Evolutionary conservation across 2,797 vertebrate genomes (phyloP).

Genomic region (Myripristis murdjan): DNA sequence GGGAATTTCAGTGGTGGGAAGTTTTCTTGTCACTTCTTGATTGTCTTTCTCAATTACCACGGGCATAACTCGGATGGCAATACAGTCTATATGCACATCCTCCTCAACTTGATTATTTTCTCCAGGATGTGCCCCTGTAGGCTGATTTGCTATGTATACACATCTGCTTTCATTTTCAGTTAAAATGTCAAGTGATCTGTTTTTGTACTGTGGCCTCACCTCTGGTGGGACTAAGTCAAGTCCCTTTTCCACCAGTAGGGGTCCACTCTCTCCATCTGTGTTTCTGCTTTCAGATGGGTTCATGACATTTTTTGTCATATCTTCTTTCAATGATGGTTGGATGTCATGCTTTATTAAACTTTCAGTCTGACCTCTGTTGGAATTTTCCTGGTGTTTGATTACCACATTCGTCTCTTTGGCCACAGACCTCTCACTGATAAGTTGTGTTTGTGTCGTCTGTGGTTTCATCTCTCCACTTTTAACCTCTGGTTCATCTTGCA

Average conservation of each 20-base stretch:
- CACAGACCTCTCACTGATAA: conserved; percentile 10
- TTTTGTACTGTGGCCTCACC: conserved; percentile 28
- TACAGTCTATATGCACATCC: conserved; percentile 68
- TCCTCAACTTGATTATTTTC: conserved; percentile 34
- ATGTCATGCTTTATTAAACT: conserved; percentile 23
- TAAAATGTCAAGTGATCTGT: conserved; percentile 8
- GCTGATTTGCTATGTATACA: conserved; percentile 11
- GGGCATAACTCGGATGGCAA: conserved; percentile 70
- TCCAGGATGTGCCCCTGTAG: conserved; percentile 13
- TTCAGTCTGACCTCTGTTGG: conserved; percentile 17
- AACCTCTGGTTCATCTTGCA: conserved; percentile 33
- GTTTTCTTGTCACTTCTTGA: conserved; percentile 27
- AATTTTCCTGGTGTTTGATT: not conserved
- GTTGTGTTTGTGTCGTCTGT: conserved; percentile 18
- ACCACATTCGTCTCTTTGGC: conserved; percentile 11
- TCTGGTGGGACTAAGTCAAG: conserved; percentile 10
- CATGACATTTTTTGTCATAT: conserved; percentile 14
- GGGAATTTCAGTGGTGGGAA: not conserved
- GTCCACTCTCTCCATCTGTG: conserved; percentile 22
- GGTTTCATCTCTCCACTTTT: conserved; percentile 21
- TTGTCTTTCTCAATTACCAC: conserved; percentile 35
- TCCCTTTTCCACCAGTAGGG: conserved; percentile 38
- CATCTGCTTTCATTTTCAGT: conserved; percentile 25
- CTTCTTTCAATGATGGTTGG: conserved; percentile 33
- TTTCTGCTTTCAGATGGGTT: conserved; percentile 32